Evolutionary conservation across 1,140 invertebrate species (phyloP), one percentile per base, ranked within the genome.

Genomic region (Notospermus geniculatus): DNA sequence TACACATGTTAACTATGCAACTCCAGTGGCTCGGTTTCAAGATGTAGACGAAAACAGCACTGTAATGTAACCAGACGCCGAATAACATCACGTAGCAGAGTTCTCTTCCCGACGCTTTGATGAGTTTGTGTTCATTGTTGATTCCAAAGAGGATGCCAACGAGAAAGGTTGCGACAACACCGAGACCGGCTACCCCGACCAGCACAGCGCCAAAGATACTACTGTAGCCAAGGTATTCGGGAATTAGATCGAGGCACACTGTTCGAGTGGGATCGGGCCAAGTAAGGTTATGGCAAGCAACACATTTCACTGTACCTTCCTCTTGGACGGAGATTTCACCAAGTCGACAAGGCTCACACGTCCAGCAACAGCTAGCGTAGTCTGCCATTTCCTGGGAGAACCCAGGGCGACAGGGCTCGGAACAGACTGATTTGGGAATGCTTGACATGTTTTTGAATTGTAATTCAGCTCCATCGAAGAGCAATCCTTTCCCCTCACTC

Each of bases 1-100:
- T 86, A 23, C 82, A 77, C 63, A 79, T 77, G 58, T 82, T 82
- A 1, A 81, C 60, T 25, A 77, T 75, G 66, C 84, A 85, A 15
- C 81, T 67, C 29, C 75, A 55, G 17, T 63, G 77, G 5, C 84
- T 84, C 22, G 88, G 88, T 28, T 22, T 23, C 19, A 67, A n/a
- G 53, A 68, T 2, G 27, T 65, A 57, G 19, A 54, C n/a, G 54
- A 72, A 60, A 29, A 62, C 59, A 15, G 62, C 50, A 15, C 59
- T 9, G 56, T 65, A 71, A 30, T 61, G 52, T 13, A 57, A 13
- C 0, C 65, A n/a, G 22, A 62, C 52, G 17, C 69, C 69, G 29
- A 46, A 25, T 28, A 70, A 57, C 52, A 68, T 60, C n/a, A 71
- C 50, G 59, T 61, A 56, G 50, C 69, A 62, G 17, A 71, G 63